Conservation (phyloP, 2,888 invertebrate genomes). For the Nowickia ferox region DNA sequence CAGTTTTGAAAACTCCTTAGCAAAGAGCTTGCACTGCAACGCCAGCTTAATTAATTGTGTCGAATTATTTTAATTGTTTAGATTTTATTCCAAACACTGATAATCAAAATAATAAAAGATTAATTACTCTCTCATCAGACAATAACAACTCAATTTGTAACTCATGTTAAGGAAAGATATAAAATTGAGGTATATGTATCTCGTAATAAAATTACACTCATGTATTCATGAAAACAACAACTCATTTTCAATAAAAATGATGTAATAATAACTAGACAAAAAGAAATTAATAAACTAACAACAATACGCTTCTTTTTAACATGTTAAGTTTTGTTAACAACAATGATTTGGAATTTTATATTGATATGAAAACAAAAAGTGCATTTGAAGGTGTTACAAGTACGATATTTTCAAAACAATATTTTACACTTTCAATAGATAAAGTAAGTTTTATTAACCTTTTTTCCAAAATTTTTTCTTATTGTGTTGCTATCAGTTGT, state of each 20-base stretch:
- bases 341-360: slow-evolving; percentile 54
- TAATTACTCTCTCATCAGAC: not conserved
- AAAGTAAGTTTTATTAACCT: not conserved
- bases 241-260: slow-evolving; percentile 6
- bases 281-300: not conserved
- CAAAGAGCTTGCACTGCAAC: not conserved
- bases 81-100: slow-evolving; percentile 9
- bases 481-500: too few relatives aligned
- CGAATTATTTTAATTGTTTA: not conserved
- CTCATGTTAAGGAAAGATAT: not conserved
- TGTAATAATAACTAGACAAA: slow-evolving; percentile 37
- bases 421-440: slow-evolving; percentile 57
- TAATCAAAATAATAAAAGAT: not conserved
- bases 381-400: slow-evolving; percentile 23
- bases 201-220: not conserved
- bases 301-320: slow-evolving; percentile 3
- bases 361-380: slow-evolving; percentile 22
- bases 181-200: not conserved
- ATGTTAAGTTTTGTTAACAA: not conserved
- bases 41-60: not conserved
- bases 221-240: not conserved
- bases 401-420: slow-evolving; percentile 31
- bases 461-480: too few relatives aligned
- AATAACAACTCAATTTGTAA: slow-evolving; percentile 20
- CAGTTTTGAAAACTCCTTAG: not conserved